phyloP scores from a whole-genome alignment of 2,888 invertebrate species.

The Litoditis marina region DNA sequence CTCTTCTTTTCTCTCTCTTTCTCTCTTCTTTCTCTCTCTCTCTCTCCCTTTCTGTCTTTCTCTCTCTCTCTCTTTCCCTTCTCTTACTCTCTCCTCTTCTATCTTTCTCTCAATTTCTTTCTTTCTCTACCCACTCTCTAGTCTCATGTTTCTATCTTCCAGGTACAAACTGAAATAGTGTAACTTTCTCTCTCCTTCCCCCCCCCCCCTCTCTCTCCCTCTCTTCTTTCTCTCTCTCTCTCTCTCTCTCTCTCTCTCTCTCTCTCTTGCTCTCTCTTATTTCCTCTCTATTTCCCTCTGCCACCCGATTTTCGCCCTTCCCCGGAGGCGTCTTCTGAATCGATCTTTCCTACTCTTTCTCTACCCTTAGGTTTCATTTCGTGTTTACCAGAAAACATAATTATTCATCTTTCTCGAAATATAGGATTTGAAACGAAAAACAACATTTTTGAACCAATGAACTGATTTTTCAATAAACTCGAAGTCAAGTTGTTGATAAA shows the following conservation, averaged over 20 bases:
- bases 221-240: neutral
- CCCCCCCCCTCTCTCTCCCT: constrained; percentile 1
- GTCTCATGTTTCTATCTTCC: neutral
- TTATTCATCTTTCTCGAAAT: no score
- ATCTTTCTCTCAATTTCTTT: neutral
- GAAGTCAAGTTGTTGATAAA: neutral
- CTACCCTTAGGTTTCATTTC: no score
- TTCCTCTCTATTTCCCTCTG: neutral
- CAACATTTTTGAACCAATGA: neutral
- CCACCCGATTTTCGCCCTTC: neutral
- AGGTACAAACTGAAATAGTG: neutral
- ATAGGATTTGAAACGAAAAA: no score
- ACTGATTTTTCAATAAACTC: neutral
- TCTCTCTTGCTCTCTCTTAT: neutral
- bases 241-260: neutral
- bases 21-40: neutral
- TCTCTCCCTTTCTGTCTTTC: neutral
- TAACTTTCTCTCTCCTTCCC: neutral
- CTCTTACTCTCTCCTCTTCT: neutral
- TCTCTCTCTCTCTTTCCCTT: neutral
- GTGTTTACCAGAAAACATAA: no score
- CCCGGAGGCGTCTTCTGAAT: neutral
- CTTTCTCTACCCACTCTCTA: neutral
- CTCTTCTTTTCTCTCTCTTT: neutral
- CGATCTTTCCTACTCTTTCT: no score